A percentile compares a stretch with the other conserved stretches of the same genome.
Conservation (phyloP, 2,888 invertebrate species). For the Catocala nupta region DNA sequence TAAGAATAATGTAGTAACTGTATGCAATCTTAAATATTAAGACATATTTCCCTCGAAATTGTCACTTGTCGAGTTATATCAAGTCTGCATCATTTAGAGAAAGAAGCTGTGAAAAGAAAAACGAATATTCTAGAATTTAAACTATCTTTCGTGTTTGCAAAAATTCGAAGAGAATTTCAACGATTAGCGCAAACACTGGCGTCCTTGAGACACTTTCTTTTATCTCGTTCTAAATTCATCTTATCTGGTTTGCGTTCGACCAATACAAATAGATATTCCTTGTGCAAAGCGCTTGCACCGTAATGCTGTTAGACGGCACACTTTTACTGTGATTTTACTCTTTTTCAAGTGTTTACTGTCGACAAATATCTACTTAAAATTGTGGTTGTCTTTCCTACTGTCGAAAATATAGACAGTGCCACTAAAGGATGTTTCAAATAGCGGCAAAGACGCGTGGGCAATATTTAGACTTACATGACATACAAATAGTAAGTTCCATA, state of each 20-base stretch:
- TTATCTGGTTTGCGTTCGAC: conserved; percentile 45
- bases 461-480: too few relatives aligned
- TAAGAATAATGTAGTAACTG: too few relatives aligned
- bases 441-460: too few relatives aligned
- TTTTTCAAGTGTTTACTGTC: conserved; percentile 1
- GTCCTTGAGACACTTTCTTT: conserved; percentile 52
- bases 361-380: background rate
- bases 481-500: too few relatives aligned
- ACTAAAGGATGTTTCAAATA: too few relatives aligned
- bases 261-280: conserved; percentile 33
- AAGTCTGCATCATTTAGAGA: too few relatives aligned
- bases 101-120: too few relatives aligned
- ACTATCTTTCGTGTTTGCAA: background rate
- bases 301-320: conserved; percentile 3
- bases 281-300: conserved; percentile 23
- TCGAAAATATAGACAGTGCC: too few relatives aligned
- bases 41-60: too few relatives aligned
- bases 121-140: too few relatives aligned
- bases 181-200: conserved; percentile 14
- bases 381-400: background rate
- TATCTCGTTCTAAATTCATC: conserved; percentile 48
- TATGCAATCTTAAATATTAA: too few relatives aligned
- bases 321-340: background rate
- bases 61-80: too few relatives aligned
- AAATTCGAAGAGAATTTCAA: conserved; percentile 8